Evolutionary conservation across 2,797 vertebrate species (phyloP).

Genomic region (Uromys caudimaculatus): DNA sequence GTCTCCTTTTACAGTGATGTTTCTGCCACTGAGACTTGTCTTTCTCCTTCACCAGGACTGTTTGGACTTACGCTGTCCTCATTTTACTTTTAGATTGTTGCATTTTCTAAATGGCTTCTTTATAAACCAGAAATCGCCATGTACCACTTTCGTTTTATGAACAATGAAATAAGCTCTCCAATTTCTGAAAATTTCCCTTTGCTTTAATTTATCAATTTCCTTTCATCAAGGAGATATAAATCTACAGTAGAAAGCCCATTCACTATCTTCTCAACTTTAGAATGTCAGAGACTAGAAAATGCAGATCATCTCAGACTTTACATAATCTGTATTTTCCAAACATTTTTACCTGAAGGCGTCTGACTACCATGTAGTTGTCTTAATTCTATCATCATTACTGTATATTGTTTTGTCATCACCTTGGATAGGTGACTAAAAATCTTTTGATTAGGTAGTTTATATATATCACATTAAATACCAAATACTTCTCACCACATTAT

Average conservation of each 20-base stretch:
- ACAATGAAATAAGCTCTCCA: not conserved
- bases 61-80: not conserved
- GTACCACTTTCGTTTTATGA: not conserved
- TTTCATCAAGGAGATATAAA: not conserved
- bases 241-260: not conserved
- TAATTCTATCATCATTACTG: not conserved
- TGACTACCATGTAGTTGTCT: not conserved
- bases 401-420: not conserved
- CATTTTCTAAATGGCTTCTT: not conserved
- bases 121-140: not conserved
- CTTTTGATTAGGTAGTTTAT: not conserved
- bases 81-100: not conserved
- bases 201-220: constrained; percentile 29
- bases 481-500: not conserved
- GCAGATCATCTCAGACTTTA: not conserved
- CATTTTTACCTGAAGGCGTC: not conserved
- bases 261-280: not conserved
- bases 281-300: not conserved
- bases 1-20: not conserved
- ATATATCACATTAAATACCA: not conserved
- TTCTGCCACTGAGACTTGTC: not conserved
- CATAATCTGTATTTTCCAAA: not conserved
- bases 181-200: not conserved
- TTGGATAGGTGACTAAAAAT: not conserved
- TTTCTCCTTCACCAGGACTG: not conserved